Conservation (phyloP, 2,113 vertebrate species). For the Ceuthmochares aereus region DNA sequence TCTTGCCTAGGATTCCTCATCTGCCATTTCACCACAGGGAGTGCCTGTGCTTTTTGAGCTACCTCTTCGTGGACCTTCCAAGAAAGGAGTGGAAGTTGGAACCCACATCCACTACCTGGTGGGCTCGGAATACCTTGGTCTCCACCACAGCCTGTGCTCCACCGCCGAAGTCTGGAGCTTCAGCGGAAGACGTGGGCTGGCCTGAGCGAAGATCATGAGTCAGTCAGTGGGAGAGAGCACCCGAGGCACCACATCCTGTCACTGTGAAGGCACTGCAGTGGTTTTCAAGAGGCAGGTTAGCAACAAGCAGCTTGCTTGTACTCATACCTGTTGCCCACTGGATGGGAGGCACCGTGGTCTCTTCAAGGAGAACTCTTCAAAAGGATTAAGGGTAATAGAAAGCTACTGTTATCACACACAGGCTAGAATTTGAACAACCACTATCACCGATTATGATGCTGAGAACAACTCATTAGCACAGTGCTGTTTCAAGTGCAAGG, state of each 20-base stretch:
- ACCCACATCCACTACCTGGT: no score
- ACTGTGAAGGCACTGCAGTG: background rate
- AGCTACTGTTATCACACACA: rapidly evolving
- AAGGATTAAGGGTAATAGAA: background rate
- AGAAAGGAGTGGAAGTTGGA: background rate
- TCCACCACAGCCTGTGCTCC: background rate
- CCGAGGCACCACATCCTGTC: background rate
- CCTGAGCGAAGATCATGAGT: background rate
- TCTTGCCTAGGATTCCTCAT: background rate
- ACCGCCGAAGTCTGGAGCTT: background rate
- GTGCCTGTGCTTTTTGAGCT: background rate
- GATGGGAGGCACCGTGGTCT: background rate
- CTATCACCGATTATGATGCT: background rate
- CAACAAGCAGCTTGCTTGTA: background rate
- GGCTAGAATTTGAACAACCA: background rate
- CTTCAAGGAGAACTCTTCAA: background rate
- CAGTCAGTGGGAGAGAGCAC: rapidly evolving
- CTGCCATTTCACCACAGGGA: background rate
- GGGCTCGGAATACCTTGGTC: background rate
- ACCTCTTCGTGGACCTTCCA: background rate
- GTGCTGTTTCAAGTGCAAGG: background rate
- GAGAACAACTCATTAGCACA: background rate
- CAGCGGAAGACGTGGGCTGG: background rate
- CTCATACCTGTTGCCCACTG: background rate
- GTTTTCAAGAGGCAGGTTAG: background rate